A percentile compares a stretch with the other conserved stretches of the same genome.
These are phyloP conservation scores for Nesometra sesokonis DNA, from an alignment of 35 echinoderm and acorn worm species.

Conservation along the genomic window DNA sequence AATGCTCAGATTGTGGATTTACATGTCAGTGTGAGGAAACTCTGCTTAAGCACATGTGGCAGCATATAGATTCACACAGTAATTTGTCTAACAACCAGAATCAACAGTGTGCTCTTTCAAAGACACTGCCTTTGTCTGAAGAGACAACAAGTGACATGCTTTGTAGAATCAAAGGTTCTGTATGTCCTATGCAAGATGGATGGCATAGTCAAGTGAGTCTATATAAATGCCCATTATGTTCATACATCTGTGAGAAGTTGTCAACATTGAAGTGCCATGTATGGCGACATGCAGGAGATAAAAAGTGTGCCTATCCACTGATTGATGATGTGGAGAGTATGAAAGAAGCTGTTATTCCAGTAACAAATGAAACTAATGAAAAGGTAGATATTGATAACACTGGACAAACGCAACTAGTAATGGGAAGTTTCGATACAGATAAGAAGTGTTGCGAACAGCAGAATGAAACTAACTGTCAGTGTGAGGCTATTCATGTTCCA, in stretches of 20 bases:
- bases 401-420: constrained; percentile 13
- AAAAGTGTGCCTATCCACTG: constrained; percentile 80
- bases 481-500: constrained; percentile 27
- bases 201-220: constrained; percentile 2
- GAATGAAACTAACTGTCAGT: constrained; percentile 2
- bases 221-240: constrained; percentile 87
- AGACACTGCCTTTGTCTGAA: background rate
- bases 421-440: constrained; percentile 17
- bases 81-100: background rate
- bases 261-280: constrained; percentile 89
- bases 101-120: background rate
- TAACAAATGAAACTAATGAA: background rate
- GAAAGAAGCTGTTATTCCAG: background rate
- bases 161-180: background rate
- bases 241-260: constrained; percentile 81
- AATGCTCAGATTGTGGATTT: constrained; percentile 92
- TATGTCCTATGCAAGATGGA: background rate
- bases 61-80: constrained; percentile 27
- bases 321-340: constrained; percentile 24
- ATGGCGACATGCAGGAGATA: constrained; percentile 91
- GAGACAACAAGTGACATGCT: background rate
- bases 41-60: constrained; percentile 75
- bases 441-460: constrained; percentile 16
- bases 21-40: constrained; percentile 42
- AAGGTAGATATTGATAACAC: background rate